Conservation (phyloP, 2,888 invertebrate species). For the Drosophila colorata region DNA sequence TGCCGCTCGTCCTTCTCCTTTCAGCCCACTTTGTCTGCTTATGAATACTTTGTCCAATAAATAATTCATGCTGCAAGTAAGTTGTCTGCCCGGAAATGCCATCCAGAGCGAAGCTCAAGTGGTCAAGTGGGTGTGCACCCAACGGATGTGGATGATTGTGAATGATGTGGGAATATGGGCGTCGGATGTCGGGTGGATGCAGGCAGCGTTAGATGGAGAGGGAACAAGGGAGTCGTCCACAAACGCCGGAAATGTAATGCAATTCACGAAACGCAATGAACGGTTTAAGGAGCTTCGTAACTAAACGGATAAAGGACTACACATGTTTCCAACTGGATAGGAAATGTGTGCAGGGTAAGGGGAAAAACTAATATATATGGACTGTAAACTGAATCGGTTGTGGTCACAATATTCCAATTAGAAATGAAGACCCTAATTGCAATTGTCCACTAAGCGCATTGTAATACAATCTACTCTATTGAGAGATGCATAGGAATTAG, state of each 20-base stretch:
- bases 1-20: background rate
- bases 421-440: constrained; percentile 8
- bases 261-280: constrained; percentile 69
- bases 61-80: constrained; percentile 73
- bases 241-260: constrained; percentile 68
- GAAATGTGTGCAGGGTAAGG: background rate
- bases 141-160: constrained; percentile 45
- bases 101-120: constrained; percentile 42
- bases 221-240: constrained; percentile 18
- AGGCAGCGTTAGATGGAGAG: constrained; percentile 11
- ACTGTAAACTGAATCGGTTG: constrained; percentile 5
- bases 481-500: background rate
- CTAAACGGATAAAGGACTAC: constrained; percentile 22
- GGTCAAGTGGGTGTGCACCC: constrained; percentile 33
- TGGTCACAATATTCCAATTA: constrained; percentile 5
- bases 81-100: constrained; percentile 69
- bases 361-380: background rate
- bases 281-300: constrained; percentile 50
- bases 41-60: constrained; percentile 76
- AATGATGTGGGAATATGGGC: constrained; percentile 37
- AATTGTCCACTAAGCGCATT: constrained; percentile 2
- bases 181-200: constrained; percentile 43
- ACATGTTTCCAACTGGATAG: constrained; percentile 16
- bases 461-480: constrained; percentile 1
- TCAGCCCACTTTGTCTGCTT: constrained; percentile 46